Evolutionary conservation across 2,888 invertebrate species (phyloP), one percentile per base, ranked within the genome.

Genomic region (Lymantria monacha): DNA sequence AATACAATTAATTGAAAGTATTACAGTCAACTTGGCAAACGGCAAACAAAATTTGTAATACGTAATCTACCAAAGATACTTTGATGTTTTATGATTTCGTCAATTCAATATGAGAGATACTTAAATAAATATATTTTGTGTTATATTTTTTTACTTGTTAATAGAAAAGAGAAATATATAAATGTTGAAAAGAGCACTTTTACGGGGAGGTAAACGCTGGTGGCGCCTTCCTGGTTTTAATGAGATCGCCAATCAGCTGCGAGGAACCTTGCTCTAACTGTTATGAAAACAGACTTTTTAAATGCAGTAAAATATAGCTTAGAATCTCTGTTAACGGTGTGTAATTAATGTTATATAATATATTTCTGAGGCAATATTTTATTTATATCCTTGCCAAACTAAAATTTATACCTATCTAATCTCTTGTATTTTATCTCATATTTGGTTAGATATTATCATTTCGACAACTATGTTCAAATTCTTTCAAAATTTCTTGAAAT

Each of bases 191-290:
- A 67, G 68, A 68, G 46, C 61, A 63, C 67, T 72, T 71, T 68
- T 66, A 69, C 72, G 66, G 59, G 57, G 67, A 72, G 77, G 75
- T 79, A 76, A 80, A 79, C 76, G 77, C 63, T 72, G 69, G 62
- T 69, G 66, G 67, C 55, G 68, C 66, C 77, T 85, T 87, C 86
- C 86, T 81, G 85, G 73, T 79, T 87, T 86, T 87, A 86, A 86
- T 86, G 86, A 86, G 86, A 81, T 82, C 83, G 76, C 85, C 85
- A 83, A 83, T 84, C 81, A 80, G 74, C 75, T 53, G 56, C 54
- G 61, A 57, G 54, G 52, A 42, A 41, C 51, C 59, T 56, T 44
- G 43, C 50, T 12, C 50, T 60, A 53, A 53, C 49, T 56, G 53
- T 55, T 22, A 14, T 37, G 53, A 43, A 48, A 46, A 36, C 49